A percentile compares a stretch with the other conserved stretches of the same genome.
phyloP scores from a whole-genome alignment of 2,113 vertebrate species.

The Mola mola region DNA sequence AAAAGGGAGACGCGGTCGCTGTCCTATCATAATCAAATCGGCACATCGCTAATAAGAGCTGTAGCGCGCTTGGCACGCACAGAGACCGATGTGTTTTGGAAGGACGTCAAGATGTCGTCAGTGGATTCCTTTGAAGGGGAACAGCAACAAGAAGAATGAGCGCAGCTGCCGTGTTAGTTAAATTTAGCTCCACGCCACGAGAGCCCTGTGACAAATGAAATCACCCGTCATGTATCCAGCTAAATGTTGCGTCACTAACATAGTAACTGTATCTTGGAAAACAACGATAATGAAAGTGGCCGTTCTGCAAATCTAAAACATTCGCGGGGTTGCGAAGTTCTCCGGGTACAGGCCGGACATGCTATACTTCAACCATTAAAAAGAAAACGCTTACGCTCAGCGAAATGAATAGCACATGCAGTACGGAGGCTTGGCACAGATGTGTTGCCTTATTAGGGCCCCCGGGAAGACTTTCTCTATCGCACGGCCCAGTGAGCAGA shows the following conservation, averaged over 20 bases:
- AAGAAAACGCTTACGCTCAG: conserved; percentile 68
- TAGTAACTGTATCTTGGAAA: conserved; percentile 2
- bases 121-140: conserved; percentile 38
- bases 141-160: conserved; percentile 17
- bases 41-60: conserved; percentile 26
- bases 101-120: conserved; percentile 34
- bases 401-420: conserved; percentile 76
- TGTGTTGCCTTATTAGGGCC: conserved; percentile 74
- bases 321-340: conserved; percentile 50
- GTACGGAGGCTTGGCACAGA: conserved; percentile 67
- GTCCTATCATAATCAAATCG: conserved; percentile 54
- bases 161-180: conserved; percentile 36
- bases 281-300: conserved; percentile 13
- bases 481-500: conserved; percentile 37
- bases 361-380: conserved; percentile 67
- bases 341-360: conserved; percentile 55
- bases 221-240: conserved; percentile 18
- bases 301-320: conserved; percentile 51
- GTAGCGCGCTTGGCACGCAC: conserved; percentile 51
- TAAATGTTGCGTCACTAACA: conserved; percentile 14
- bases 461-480: conserved; percentile 52
- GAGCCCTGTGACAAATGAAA: conserved; percentile 24
- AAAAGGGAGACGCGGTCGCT: conserved; percentile 45
- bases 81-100: conserved; percentile 37
- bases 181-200: conserved; percentile 25